Percentiles rank a stretch among this genome's conserved stretches.
These are phyloP conservation scores for Sialis fuliginosa DNA, from an alignment of 2,888 invertebrate species.

Conservation along the genomic window DNA sequence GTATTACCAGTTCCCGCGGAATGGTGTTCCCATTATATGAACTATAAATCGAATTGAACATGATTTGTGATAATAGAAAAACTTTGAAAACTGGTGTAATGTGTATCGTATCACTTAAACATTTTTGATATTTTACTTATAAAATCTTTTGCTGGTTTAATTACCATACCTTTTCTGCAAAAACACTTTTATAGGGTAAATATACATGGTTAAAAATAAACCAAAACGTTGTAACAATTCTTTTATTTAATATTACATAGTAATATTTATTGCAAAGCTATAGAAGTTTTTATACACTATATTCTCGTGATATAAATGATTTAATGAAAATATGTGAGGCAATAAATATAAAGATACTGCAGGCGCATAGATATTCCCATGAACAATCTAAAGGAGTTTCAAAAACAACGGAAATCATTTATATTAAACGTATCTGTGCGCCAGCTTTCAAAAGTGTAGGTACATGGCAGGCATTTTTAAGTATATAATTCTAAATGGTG, in stretches of 20 bases:
- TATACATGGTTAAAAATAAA: background rate
- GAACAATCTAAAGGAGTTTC: too few relatives aligned
- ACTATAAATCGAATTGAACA: too few relatives aligned
- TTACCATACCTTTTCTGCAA: too few relatives aligned
- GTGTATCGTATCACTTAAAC: too few relatives aligned
- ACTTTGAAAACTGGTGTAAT: too few relatives aligned
- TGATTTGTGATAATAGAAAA: too few relatives aligned
- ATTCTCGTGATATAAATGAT: background rate
- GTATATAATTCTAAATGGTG: background rate
- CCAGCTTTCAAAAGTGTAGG: background rate
- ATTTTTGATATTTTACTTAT: too few relatives aligned
- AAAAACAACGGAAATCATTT: too few relatives aligned
- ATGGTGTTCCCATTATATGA: too few relatives aligned
- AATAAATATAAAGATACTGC: background rate
- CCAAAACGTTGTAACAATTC: background rate
- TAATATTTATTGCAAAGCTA: constrained; percentile 4
- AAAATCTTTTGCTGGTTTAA: too few relatives aligned
- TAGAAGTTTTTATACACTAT: background rate
- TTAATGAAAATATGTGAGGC: background rate
- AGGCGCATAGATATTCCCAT: background rate
- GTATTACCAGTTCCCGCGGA: too few relatives aligned
- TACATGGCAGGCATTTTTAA: background rate
- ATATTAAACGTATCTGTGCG: background rate
- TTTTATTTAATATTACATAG: constrained; percentile 3
- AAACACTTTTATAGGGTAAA: too few relatives aligned